Percentiles rank a stretch among this genome's conserved stretches.
Evolutionary conservation across 2,797 vertebrate genomes (phyloP).

Genomic region (Hafferia zeledoni): DNA sequence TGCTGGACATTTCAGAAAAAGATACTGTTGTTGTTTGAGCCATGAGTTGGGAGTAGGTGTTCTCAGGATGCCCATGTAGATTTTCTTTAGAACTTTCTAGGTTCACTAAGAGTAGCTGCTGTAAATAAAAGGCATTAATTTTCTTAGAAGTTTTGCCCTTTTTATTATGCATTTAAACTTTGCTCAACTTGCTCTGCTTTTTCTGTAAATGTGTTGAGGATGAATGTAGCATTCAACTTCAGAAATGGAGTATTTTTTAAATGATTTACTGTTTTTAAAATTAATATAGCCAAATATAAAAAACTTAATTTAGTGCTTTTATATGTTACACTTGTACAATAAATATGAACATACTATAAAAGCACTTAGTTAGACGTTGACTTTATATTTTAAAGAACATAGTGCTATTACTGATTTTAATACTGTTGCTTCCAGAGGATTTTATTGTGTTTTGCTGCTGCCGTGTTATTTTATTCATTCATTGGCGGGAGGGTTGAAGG

Average conservation of each 20-base stretch:
- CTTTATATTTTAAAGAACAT: not conserved
- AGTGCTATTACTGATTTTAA: not conserved
- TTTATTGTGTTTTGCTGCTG: conserved; percentile 11
- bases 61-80: not conserved
- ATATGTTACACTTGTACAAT: not conserved
- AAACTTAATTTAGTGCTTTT: not conserved
- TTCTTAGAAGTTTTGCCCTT: not conserved
- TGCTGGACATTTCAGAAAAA: not conserved
- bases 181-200: not conserved
- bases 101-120: not conserved
- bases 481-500: not conserved
- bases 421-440: not conserved
- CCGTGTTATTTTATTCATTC: not conserved
- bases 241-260: not conserved
- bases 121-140: not conserved
- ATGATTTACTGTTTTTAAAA: not conserved
- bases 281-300: not conserved
- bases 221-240: not conserved
- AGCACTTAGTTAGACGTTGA: not conserved
- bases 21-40: not conserved
- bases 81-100: not conserved
- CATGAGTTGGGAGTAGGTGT: not conserved
- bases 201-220: not conserved
- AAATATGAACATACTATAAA: not conserved
- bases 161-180: conserved; percentile 6